phyloP scores from a whole-genome alignment of 1,140 invertebrate species.

The Physella acuta region DNA sequence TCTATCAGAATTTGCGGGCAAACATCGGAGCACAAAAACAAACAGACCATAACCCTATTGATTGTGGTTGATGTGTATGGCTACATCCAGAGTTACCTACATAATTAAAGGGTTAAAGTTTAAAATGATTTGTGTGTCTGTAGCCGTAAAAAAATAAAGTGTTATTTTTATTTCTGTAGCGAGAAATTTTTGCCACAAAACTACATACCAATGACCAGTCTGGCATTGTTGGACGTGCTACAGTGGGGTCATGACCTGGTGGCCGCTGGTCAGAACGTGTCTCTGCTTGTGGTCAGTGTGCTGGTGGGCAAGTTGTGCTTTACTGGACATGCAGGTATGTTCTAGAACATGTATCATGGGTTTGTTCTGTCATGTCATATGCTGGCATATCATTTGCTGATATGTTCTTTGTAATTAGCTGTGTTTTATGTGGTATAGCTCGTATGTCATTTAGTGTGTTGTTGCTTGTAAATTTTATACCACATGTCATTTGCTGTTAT shows the following conservation, averaged over 20 bases:
- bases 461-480: too few species aligned
- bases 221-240: conserved; percentile 36
- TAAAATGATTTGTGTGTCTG: background rate
- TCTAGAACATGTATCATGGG: too few species aligned
- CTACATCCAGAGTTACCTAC: background rate
- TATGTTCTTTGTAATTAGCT: too few species aligned
- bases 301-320: conserved; percentile 47
- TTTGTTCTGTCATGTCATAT: too few species aligned
- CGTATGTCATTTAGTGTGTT: too few species aligned
- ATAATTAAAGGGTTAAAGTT: background rate
- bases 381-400: too few species aligned
- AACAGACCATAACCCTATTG: too few species aligned
- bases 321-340: conserved; percentile 43
- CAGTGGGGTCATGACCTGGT: conserved; percentile 34
- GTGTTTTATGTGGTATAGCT: too few species aligned
- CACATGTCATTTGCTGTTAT: too few species aligned
- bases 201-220: conserved; percentile 37
- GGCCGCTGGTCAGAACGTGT: conserved; percentile 32
- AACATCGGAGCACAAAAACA: background rate
- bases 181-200: conserved; percentile 45
- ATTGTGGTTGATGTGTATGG: background rate
- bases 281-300: conserved; percentile 40
- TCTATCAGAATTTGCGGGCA: too few species aligned
- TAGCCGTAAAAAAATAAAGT: background rate
- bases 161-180: conserved; percentile 27